Evolutionary conservation across 2,888 invertebrate species (phyloP).

Genomic region (Xestia sexstrigata): DNA sequence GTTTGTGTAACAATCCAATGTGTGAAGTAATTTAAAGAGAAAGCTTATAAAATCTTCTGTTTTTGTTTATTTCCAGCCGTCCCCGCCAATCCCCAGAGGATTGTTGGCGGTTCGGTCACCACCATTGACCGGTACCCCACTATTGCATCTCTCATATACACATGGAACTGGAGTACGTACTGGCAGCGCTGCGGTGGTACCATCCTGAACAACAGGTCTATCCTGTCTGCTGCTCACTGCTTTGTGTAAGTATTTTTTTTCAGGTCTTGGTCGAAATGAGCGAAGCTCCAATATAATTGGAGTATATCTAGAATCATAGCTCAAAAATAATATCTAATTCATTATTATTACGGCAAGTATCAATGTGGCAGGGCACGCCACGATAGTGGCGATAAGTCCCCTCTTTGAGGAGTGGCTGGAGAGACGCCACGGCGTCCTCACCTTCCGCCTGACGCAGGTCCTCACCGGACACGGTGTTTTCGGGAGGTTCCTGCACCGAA

Average conservation of each 20-base stretch:
- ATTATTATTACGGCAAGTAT: neutral
- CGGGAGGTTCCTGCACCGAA: too few species aligned
- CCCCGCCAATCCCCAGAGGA: slow-evolving; percentile 62
- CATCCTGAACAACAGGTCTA: slow-evolving; percentile 67
- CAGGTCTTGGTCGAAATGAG: neutral
- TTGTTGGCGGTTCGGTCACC: slow-evolving; percentile 71
- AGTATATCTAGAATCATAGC: neutral
- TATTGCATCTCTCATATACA: slow-evolving; percentile 61
- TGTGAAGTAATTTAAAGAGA: neutral
- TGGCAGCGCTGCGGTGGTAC: slow-evolving; percentile 67
- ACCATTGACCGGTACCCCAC: slow-evolving; percentile 64
- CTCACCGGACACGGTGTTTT: too few species aligned
- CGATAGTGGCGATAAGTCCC: too few species aligned
- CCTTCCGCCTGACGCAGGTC: too few species aligned
- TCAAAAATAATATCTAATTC: neutral
- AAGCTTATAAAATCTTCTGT: neutral
- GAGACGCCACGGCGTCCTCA: too few species aligned
- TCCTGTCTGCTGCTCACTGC: slow-evolving; percentile 69
- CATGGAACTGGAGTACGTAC: slow-evolving; percentile 40
- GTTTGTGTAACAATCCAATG: neutral
- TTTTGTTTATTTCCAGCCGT: slow-evolving; percentile 45
- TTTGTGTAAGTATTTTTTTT: slow-evolving; percentile 27
- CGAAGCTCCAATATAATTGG: neutral
- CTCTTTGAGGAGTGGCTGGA: too few species aligned
- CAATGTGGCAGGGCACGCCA: too few species aligned